Conservation (phyloP, 2,888 invertebrate species). For the Apoda limacodes region DNA sequence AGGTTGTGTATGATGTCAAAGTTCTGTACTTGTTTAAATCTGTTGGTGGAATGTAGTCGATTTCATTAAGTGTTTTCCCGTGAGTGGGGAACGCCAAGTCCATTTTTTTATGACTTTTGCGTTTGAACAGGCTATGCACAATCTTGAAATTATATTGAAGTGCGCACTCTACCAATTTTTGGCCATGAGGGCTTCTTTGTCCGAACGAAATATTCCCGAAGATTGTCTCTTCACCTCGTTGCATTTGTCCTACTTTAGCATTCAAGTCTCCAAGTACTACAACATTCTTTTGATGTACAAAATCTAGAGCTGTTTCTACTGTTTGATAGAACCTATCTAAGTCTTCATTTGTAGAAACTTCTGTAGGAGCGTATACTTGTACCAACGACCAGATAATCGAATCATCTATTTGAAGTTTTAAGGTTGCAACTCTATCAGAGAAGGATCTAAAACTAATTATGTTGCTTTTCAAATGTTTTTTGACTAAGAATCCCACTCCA, state of each 20-base stretch:
- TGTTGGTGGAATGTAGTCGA: conserved; percentile 8
- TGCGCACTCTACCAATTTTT: conserved; percentile 2
- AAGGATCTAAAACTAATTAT: conserved; percentile 14
- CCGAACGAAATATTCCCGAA: conserved; percentile 13
- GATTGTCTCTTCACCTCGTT: conserved; percentile 8
- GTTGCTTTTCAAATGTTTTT: conserved; percentile 12
- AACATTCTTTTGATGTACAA: conserved; percentile 7
- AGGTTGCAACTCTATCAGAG: conserved; percentile 16
- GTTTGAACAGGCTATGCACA: conserved; percentile 3
- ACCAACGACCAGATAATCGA: conserved; percentile 9
- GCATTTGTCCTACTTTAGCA: conserved; percentile 10
- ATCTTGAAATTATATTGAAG: conserved; percentile 4
- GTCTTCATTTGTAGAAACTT: conserved; percentile 10
- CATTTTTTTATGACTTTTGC: conserved; percentile 6
- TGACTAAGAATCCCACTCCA: conserved; percentile 20
- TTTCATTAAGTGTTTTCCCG: too few species aligned
- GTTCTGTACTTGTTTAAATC: neutral
- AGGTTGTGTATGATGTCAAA: conserved; percentile 4
- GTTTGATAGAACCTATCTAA: conserved; percentile 8
- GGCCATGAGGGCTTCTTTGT: conserved; percentile 11
- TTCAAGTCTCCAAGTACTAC: conserved; percentile 8
- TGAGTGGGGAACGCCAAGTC: conserved; percentile 5
- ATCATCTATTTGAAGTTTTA: conserved; percentile 11
- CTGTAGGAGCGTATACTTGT: conserved; percentile 13
- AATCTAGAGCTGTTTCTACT: conserved; percentile 8